phyloP scores from a whole-genome alignment of 37 sponge, comb jelly and placozoan genomes.

The Diacarnus erythraeanus region DNA sequence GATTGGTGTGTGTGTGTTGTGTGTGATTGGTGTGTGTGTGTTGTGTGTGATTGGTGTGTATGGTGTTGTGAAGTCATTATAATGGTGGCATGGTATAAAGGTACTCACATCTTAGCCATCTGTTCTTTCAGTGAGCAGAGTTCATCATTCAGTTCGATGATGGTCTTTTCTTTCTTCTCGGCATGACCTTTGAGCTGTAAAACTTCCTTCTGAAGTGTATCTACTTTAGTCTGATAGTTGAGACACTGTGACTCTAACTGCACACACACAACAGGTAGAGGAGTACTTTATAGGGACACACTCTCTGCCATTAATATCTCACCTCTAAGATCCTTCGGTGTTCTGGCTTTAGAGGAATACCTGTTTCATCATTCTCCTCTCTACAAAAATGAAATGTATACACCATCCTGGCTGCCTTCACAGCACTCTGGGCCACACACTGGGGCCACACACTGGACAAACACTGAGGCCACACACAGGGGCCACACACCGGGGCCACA shows the following conservation, averaged over 20 bases:
- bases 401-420: too few species aligned
- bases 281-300: background rate
- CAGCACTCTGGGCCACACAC: too few species aligned
- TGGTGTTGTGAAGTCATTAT: too few species aligned
- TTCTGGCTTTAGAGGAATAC: background rate
- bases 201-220: slow-evolving; percentile 27
- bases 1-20: too few species aligned
- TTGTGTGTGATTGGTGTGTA: too few species aligned
- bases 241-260: slow-evolving; percentile 5
- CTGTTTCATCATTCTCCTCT: background rate
- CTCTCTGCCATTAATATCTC: too few species aligned
- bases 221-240: slow-evolving; percentile 6
- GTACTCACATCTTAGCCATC: slow-evolving; percentile 25
- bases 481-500: too few species aligned
- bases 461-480: too few species aligned
- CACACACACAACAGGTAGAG: background rate
- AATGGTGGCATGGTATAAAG: background rate
- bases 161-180: slow-evolving; percentile 14
- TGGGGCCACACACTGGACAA: too few species aligned
- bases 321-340: background rate
- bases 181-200: slow-evolving; percentile 1
- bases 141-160: slow-evolving; percentile 21
- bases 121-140: slow-evolving; percentile 31
- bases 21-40: too few species aligned
- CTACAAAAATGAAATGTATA: too few species aligned